Percentiles rank a stretch among this genome's conserved stretches.
Evolutionary conservation across 2,888 invertebrate species (phyloP).

Genomic region (Crossocerus cetratus): DNA sequence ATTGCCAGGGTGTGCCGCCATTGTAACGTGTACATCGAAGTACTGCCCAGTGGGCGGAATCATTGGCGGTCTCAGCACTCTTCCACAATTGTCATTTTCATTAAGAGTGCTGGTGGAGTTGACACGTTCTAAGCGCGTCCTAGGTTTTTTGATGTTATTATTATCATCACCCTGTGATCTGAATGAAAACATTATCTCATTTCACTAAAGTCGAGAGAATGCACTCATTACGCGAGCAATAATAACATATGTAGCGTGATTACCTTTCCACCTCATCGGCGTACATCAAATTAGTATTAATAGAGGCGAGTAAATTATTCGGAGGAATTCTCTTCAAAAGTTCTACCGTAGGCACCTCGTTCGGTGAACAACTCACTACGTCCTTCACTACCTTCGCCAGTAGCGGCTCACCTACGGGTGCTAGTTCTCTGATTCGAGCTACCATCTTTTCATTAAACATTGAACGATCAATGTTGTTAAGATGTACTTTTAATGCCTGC

Average conservation of each 20-base stretch:
- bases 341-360: conserved; percentile 79
- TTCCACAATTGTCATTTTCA: conserved; percentile 37
- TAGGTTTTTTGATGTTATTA: conserved; percentile 60
- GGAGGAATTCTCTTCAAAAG: conserved; percentile 84
- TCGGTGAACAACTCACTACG: conserved; percentile 2
- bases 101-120: conserved; percentile 40
- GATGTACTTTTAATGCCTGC: conserved; percentile 77
- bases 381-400: conserved; percentile 77
- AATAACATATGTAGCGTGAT: neutral
- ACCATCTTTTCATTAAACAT: conserved; percentile 74
- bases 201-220: neutral
- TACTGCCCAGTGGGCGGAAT: conserved; percentile 79
- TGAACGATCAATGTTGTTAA: conserved; percentile 80
- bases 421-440: conserved; percentile 71
- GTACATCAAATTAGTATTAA: conserved; percentile 84
- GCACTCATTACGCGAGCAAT: too few relatives aligned
- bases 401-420: conserved; percentile 81
- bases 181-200: conserved; percentile 1
- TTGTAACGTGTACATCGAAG: conserved; percentile 85
- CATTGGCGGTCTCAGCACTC: conserved; percentile 72
- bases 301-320: conserved; percentile 82
- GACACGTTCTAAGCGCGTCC: conserved; percentile 58
- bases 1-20: conserved; percentile 88
- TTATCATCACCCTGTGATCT: conserved; percentile 63
- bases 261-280: conserved; percentile 80